Percentiles rank a stretch among this genome's conserved stretches.
Evolutionary conservation across 2,888 invertebrate species (phyloP).

Genomic region (Buathra laborator): DNA sequence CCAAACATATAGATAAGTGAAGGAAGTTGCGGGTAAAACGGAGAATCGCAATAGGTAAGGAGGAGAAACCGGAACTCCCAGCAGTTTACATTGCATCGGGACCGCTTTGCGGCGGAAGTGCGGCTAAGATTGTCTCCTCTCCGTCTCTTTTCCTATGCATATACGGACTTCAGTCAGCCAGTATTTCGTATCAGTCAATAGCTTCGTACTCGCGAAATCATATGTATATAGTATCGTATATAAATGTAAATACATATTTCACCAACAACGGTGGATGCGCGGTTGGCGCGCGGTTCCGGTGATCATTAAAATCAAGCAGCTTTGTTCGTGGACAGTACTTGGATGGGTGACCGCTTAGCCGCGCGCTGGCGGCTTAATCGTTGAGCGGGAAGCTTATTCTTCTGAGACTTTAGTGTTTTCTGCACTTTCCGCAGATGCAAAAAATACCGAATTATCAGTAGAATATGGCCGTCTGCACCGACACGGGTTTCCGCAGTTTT

Average conservation of each 20-base stretch:
- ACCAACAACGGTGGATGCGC: too few relatives aligned
- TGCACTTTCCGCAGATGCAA: too few relatives aligned
- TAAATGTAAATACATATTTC: background rate
- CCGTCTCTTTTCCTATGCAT: constrained; percentile 11
- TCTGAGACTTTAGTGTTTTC: too few relatives aligned
- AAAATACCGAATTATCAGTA: too few relatives aligned
- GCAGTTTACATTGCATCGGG: constrained; percentile 46
- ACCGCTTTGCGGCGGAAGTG: constrained; percentile 52
- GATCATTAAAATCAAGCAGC: too few relatives aligned
- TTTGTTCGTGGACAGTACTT: too few relatives aligned
- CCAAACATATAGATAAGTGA: background rate
- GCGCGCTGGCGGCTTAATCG: too few relatives aligned
- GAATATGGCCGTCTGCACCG: too few relatives aligned
- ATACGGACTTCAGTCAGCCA: background rate
- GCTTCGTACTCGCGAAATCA: constrained; percentile 22
- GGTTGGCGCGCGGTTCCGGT: too few relatives aligned
- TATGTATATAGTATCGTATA: background rate
- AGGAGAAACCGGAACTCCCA: constrained; percentile 30
- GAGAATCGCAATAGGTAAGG: constrained; percentile 13
- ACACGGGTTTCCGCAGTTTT: too few relatives aligned
- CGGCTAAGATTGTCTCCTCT: constrained; percentile 49
- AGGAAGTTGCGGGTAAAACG: constrained; percentile 3
- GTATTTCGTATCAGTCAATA: constrained; percentile 20
- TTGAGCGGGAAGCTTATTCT: too few relatives aligned
- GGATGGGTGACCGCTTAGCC: too few relatives aligned